A percentile compares a stretch with the other conserved stretches of the same genome.
phyloP scores from a whole-genome alignment of 2,797 vertebrate species.

The Calcarius lapponicus region DNA sequence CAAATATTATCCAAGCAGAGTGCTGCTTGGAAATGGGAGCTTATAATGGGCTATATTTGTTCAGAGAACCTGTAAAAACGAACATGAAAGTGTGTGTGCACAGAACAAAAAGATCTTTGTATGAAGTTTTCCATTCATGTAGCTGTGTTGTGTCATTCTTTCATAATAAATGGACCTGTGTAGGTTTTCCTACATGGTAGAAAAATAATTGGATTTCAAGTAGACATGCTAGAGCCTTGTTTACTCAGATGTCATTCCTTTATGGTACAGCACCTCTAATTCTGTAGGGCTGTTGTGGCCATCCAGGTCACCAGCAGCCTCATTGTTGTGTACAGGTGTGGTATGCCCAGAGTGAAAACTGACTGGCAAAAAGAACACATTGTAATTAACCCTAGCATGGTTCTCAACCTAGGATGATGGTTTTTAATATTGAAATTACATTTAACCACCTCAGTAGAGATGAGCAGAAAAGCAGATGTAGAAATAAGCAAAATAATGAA shows the following conservation, averaged over 20 bases:
- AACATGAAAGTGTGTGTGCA: neutral
- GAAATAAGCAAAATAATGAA: conserved; percentile 17
- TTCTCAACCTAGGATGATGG: neutral
- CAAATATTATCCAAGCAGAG: neutral
- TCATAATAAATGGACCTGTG: neutral
- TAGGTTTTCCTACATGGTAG: neutral
- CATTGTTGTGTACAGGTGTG: conserved; percentile 39
- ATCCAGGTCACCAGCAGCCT: conserved; percentile 1
- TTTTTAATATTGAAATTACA: conserved; percentile 5
- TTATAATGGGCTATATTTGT: neutral
- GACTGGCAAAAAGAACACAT: neutral
- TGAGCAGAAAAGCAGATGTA: neutral
- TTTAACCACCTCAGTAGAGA: neutral
- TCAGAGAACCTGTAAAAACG: neutral
- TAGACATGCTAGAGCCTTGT: neutral
- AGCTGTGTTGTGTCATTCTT: neutral
- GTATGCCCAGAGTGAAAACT: neutral
- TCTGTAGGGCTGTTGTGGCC: neutral
- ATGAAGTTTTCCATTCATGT: neutral
- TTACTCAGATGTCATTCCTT: conserved; percentile 5
- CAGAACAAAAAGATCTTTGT: neutral
- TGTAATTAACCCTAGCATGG: neutral
- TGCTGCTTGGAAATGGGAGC: neutral
- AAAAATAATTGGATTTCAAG: conserved; percentile 33
- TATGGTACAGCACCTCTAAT: neutral